Evolutionary conservation across 2,797 vertebrate species (phyloP), one percentile per base, ranked within the genome.

Genomic region (Benthosema pterotum): DNA sequence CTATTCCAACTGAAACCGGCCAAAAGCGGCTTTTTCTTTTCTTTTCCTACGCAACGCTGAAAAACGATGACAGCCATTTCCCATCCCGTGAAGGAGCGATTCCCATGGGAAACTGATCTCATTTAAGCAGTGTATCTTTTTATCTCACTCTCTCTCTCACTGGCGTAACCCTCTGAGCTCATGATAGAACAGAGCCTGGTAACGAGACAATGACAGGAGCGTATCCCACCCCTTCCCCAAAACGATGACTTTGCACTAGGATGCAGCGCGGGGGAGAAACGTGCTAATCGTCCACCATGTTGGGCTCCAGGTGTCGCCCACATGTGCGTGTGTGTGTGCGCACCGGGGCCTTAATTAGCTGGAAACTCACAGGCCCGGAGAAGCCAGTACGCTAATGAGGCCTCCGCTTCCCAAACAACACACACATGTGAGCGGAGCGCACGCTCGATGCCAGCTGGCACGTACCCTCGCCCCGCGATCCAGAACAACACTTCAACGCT

Each of bases 251-350:
- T 52, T 43, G 68, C 52, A 11, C 43, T n/a, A 32, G 56, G 60
- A 62, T 48, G 67, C 50, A 52, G 58, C 11, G 11, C n/a, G 58
- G 3, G 56, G 53, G 1, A 60, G 16, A 3, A 13, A 66, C 46
- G 4, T 63, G 28, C 60, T 62, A 42, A 74, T 56, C 16, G 12
- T 54, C 74, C 17, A 64, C 68, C 51, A 57, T 78, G 76, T 74
- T 80, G 76, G 76, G 50, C 72, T 80, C 88, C 92, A 93, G 90
- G 88, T 92, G 92, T 86, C 70, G 16, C 53, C 72, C 91, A 92
- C 80, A 87, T 92, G 92, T 87, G 92, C 87, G 83, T 19, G 52
- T 22, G n/a, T n/a, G n/a, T n/a, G n/a, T 22, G 52, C 28, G 3
- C 2, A n/a, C n/a, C n/a, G 59, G 18, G 60, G 60, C 62, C 64